phyloP scores from a whole-genome alignment of 2,113 vertebrate species.

The Trematomus loennbergii region DNA sequence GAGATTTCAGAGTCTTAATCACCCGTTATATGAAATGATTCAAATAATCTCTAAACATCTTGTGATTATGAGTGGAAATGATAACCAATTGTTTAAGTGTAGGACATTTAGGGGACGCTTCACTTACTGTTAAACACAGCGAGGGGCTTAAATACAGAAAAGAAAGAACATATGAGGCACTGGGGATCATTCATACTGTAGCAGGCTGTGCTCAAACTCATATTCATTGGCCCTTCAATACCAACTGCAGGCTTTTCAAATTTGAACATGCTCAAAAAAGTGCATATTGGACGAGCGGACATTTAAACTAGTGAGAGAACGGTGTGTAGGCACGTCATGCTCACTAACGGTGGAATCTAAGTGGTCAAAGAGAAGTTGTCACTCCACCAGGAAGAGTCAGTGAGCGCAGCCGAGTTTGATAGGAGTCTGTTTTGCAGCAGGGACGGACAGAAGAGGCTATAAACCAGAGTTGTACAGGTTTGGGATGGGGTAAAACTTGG shows the following conservation, averaged over 20 bases:
- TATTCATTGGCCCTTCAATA: constrained; percentile 38
- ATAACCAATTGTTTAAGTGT: constrained; percentile 43
- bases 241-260: constrained; percentile 37
- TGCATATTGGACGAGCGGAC: constrained; percentile 55
- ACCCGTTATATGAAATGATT: constrained; percentile 8
- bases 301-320: constrained; percentile 26
- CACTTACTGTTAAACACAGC: constrained; percentile 48
- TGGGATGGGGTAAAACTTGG: constrained; percentile 97
- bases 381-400: constrained; percentile 17
- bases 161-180: constrained; percentile 66
- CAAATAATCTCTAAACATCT: constrained; percentile 19
- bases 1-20: constrained; percentile 7
- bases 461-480: constrained; percentile 92
- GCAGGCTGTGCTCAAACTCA: constrained; percentile 55
- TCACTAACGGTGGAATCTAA: constrained; percentile 41
- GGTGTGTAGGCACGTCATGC: constrained; percentile 68
- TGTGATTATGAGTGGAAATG: constrained; percentile 11
- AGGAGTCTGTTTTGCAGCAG: constrained; percentile 13
- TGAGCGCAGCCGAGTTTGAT: constrained; percentile 17
- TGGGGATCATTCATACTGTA: constrained; percentile 62
- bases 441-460: constrained; percentile 63
- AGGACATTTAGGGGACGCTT: constrained; percentile 41
- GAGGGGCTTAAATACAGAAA: constrained; percentile 21
- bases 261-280: constrained; percentile 68
- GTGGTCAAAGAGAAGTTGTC: constrained; percentile 1